Base-by-base conservation (phyloP, 2,113 vertebrate species). In the Scolopax mira region DNA sequence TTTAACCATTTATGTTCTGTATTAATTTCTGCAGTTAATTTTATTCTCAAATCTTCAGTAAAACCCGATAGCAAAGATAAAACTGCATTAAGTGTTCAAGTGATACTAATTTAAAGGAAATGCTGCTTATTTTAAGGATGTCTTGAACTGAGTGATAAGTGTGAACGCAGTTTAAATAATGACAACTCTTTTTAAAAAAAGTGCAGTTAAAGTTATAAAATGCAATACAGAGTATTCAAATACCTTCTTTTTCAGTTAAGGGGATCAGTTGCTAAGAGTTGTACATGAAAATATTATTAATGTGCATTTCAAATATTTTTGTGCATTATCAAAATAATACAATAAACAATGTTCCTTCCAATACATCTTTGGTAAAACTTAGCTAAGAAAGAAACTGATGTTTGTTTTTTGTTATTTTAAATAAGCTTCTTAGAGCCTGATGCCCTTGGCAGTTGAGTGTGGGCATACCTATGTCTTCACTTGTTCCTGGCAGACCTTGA, bases 291-390 rank as follows among this genome's bases (percentile, higher is more conserved):
- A 39, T 78, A 90, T 82, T 92, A 39, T 72, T 91, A 58, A 51
- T 81, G 89, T 92, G 49, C 54, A 51, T 95, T 94, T 92, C 44
- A 91, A 69, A 18, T 94, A 88, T 82, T 89, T 85, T 94, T 90
- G 86, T 95, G 88, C 85, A 4, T 91, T 93, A 90, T 88, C 46
- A 33, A 95, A 96, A 65, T 70, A 74, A 87, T 72, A 95, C 44
- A 96, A 97, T 96, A 97, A 96, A 97, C 65, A 72, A 22, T 60
- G 49, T 94, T 96, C 72, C 19, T 93, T 96, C 72, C 55, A 94
- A 28, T 81, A 71, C 13, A 51, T 74, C 28, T 48, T 52, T 93
- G 48, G 70, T 75, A 79, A 65, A 81, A 86, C 6, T 42, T 81
- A 94, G 88, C 48, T 71, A 64, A 86, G 60, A 70, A 65, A 72